Base-by-base conservation (phyloP, 2,113 vertebrate species). In the Cyprinodon tularosa region DNA sequence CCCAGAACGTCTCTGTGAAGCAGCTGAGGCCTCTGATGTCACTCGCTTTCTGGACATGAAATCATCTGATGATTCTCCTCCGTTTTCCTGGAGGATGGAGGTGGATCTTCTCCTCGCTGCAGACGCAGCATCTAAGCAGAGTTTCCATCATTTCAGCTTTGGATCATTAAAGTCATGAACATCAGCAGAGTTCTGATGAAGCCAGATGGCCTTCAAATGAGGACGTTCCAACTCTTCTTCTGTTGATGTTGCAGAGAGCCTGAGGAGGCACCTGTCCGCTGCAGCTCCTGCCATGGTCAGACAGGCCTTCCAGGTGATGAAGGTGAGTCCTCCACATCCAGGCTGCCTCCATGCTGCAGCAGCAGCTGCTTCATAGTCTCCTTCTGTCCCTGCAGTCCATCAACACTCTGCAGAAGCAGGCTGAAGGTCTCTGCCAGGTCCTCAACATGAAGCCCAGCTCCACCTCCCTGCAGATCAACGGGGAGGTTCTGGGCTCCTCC, bases 381-480 rank as follows among this genome's bases (percentile, higher is more conserved):
- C 5, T 14, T 48, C 3, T 0, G 5, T 39, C 15, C 40, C 29
- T 72, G 12, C 86, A 98, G 97, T 93, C 95, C 4, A 90, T 98
- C 66, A 91, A 93, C 66, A 80, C 67, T 0, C 90, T 98, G 53
- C 92, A 96, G 90, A 94, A 95, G 87, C 95, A 92, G 84, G 96
- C 95, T 1, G 93, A 96, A 64, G 96, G 96, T 37, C 94, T 99
- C 81, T 92, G 94, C 11, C 91, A 96, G 82, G 91, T 93, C 0
- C 84, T 98, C 69, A 87, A 84, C 88, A 89, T 93, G 87, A 93
- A 95, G 36, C 95, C 95, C 4, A 67, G 86, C 10, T 85, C 92
- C 4, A 86, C 94, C 72, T 91, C 93, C 0, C 89, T 93, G 87
- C 94, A 93, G 81, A 80, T 96, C 81, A 93, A 95, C 79, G 61